phyloP scores from a whole-genome alignment of 2,797 vertebrate genomes.

The Peromyscus eremicus region DNA sequence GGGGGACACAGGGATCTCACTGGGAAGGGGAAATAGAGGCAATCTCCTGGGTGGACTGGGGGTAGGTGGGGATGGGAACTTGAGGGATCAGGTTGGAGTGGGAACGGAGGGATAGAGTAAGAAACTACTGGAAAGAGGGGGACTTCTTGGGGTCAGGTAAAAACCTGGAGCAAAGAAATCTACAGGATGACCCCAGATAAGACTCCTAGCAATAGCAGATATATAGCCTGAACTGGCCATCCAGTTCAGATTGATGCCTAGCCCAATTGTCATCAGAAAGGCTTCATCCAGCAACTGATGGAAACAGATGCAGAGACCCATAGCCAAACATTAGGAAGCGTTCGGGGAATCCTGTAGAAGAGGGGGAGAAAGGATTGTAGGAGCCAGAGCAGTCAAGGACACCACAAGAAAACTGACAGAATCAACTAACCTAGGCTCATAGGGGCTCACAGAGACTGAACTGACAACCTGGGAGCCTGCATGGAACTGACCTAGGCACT shows the following conservation, averaged over 20 bases:
- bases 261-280: background rate
- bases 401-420: background rate
- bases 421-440: background rate
- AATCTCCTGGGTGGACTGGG: background rate
- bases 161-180: background rate
- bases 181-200: background rate
- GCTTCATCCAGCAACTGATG: background rate
- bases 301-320: background rate
- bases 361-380: background rate
- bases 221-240: background rate
- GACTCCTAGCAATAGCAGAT: background rate
- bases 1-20: background rate
- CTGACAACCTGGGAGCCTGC: background rate
- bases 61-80: background rate
- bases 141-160: background rate
- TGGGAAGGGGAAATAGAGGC: background rate
- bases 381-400: background rate
- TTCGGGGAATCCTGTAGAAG: background rate
- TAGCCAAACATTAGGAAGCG: background rate
- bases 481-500: background rate
- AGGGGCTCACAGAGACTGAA: background rate
- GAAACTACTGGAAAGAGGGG: background rate
- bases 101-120: background rate
- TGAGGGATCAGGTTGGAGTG: background rate
- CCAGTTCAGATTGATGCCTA: background rate